Base-by-base conservation (phyloP, 2,113 vertebrate genomes). In the Scopus umbretta region DNA sequence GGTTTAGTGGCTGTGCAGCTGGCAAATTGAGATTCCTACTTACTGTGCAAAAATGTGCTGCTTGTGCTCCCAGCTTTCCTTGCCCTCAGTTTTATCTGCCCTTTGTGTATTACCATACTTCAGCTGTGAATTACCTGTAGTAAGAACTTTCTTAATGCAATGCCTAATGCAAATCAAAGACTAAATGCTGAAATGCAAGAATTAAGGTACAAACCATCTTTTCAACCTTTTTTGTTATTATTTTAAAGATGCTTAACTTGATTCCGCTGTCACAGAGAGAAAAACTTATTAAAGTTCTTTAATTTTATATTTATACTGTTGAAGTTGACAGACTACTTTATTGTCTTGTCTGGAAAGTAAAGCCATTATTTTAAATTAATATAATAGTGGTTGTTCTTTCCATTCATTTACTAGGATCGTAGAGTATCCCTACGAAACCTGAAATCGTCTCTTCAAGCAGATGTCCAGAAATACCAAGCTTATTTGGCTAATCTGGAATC, bases 381-480 rank as follows among this genome's bases (percentile, higher is more conserved):
- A 8, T 36, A 45, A 53, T 8, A 63, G 22, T 40, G 29, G 7
- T 63, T 75, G 23, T 70, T 95, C 34, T 85, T 82, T 81, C 65
- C 18, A 38, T 36, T 32, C 9, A 15, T 85, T 61, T 43, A 26
- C 43, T 85, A 99, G 99, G 99, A 99, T 92, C 99, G 98, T 53
- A 97, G 99, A 43, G 98, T 98, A 97, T 98, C 98, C 2, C 98
- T 99, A 83, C 98, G 98, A 87, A 99, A 98, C 11, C 55, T 99
- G 73, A 99, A 98, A 92, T 42, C 94, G 0, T 98, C 98, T 55
- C 97, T 99, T 59, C 98, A 99, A 98, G 96, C 98, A 43, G 99
- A 99, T 72, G 97, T 99, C 49, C 98, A 99, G 96, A 99, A 99
- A 92, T 99, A 99, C 45, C 98, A 99, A 91, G 98, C 98, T 73